Base-by-base conservation (phyloP, 30 jellyfish, hydroid and myxozoan species). In the Aurelia coerulea region DNA sequence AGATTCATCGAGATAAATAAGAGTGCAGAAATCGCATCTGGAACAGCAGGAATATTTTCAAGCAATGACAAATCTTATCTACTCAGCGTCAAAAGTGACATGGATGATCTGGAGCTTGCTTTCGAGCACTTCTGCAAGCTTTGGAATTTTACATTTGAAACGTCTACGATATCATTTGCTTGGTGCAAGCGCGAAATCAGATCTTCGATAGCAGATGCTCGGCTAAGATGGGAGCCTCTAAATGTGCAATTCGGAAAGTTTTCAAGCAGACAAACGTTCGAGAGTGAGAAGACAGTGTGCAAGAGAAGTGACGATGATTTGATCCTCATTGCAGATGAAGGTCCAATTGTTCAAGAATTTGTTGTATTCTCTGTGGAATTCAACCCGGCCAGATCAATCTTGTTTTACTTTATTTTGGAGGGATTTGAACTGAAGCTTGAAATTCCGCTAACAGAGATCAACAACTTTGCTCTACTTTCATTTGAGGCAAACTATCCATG, bases 61-160 rank as follows among this genome's bases (percentile, higher is more conserved):
- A 32, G 60, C 34, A 73, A 70, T 5, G 86, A 83, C 59, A 58
- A 42, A 16, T 87, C 90, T 16, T 64, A 73, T 60, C 77, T 90
- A 7, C 74, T 84, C 37, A 84, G 97, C 73, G 83, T 84, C 73
- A 76, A 69, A 17, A 81, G 84, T 46, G 84, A 81, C 17, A 4
- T 81, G 29, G 84, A 73, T 42, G 77, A 69, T 65, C 31, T 68
- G n/a, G 64, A 18, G 37, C 32, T 5, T 31, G 91, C 91, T 13
- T 81, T 35, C 23, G 84, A 81, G 42, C 35, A 60, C n/a, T 34
- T 81, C n/a, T 81, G 91, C 84, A 67, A 68, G 18, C 63, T 0
- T 10, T 81, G 91, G 91, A 65, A 81, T 5, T 81, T 81, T 56
- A 62, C 49, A 15, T 13, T 81, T 6, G 15, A 74, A 14, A 8